These are phyloP conservation scores for Meleagris gallopavo DNA, from an alignment of 2,113 vertebrate species.

Conservation along the genomic window DNA sequence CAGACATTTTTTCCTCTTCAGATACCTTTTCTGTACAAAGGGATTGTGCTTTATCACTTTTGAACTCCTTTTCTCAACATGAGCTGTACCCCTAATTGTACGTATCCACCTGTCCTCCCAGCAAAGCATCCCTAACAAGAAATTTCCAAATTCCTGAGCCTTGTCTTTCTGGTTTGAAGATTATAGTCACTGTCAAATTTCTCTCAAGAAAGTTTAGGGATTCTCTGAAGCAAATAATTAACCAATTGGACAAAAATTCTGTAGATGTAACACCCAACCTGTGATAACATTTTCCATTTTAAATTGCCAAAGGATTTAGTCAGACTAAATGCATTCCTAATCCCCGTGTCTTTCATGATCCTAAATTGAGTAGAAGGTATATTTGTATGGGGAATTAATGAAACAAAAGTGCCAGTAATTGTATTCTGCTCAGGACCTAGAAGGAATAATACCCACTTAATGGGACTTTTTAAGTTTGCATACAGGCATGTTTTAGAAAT, in stretches of 20 bases:
- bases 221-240: conserved; percentile 57
- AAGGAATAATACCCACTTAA: background rate
- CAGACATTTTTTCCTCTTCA: background rate
- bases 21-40: background rate
- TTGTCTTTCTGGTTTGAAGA: background rate
- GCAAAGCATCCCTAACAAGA: background rate
- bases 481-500: background rate
- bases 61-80: background rate
- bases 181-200: background rate
- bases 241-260: background rate
- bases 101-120: background rate
- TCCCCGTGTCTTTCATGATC: conserved; percentile 14
- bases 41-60: background rate
- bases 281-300: conserved; percentile 42
- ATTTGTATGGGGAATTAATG: conserved; percentile 28
- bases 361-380: conserved; percentile 10
- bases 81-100: background rate
- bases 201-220: background rate
- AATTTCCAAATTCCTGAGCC: background rate
- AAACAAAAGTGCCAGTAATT: conserved; percentile 14
- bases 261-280: background rate
- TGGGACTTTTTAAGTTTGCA: background rate
- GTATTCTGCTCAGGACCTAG: background rate
- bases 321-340: conserved; percentile 36
- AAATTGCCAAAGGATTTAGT: conserved; percentile 40